These are phyloP conservation scores for Nomada lathburiana DNA, from an alignment of 2,888 invertebrate genomes.

Conservation along the genomic window DNA sequence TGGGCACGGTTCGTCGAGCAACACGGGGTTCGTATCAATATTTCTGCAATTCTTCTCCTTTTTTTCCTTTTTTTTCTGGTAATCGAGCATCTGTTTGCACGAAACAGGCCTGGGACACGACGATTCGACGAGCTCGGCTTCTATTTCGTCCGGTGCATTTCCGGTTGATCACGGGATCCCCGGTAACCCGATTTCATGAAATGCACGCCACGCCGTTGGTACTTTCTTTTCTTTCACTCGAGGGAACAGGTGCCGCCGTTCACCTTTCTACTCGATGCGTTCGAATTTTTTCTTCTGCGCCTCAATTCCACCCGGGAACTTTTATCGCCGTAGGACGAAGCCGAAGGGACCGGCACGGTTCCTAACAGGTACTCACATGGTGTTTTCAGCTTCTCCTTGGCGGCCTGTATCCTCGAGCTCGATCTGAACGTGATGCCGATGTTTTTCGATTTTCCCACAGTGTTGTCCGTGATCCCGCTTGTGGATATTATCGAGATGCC, in stretches of 20 bases:
- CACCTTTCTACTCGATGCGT: slow-evolving; percentile 37
- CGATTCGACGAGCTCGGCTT: too few relatives aligned
- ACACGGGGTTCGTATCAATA: too few relatives aligned
- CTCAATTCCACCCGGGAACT: too few relatives aligned
- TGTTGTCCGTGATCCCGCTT: slow-evolving; percentile 68
- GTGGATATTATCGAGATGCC: slow-evolving; percentile 77
- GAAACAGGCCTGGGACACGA: too few relatives aligned
- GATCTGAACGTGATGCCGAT: slow-evolving; percentile 70
- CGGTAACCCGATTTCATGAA: slow-evolving; percentile 55
- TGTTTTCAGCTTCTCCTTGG: slow-evolving; percentile 73
- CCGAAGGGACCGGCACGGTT: too few relatives aligned
- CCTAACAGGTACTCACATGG: slow-evolving; percentile 72
- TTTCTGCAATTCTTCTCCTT: too few relatives aligned
- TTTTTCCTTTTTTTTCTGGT: too few relatives aligned
- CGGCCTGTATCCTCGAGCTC: slow-evolving; percentile 66
- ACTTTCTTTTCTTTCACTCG: slow-evolving; percentile 64
- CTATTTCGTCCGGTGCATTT: background rate
- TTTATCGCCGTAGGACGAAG: too few relatives aligned
- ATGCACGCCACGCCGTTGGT: slow-evolving; percentile 34
- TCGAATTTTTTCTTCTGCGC: slow-evolving; percentile 6
- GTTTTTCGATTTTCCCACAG: slow-evolving; percentile 68
- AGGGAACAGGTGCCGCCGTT: slow-evolving; percentile 5
- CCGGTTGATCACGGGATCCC: slow-evolving; percentile 7
- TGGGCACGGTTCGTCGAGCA: too few relatives aligned
- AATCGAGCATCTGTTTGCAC: too few relatives aligned